Percentiles rank a stretch among this genome's conserved stretches.
Conservation (phyloP, 2,888 invertebrate genomes). For the Mesorhabditis belari region DNA sequence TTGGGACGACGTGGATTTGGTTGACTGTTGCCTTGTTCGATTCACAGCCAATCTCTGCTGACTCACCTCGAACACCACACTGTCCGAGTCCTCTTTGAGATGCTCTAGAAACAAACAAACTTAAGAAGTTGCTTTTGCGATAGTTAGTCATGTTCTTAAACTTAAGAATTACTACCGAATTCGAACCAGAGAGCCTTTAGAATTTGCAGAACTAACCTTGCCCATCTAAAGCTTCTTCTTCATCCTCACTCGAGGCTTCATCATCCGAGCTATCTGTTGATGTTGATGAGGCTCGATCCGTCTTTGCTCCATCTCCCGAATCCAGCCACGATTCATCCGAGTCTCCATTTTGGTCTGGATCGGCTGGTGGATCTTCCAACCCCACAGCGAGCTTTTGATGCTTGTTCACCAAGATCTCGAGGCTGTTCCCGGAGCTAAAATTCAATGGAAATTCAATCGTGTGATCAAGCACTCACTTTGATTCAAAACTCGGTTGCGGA, state of each 20-base stretch:
- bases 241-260: too few relatives aligned
- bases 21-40: constrained; percentile 13
- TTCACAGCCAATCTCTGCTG: constrained; percentile 7
- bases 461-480: not conserved
- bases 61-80: not conserved
- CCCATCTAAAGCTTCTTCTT: too few relatives aligned
- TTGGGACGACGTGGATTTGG: not conserved
- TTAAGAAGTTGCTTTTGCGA: too few relatives aligned
- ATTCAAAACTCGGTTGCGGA: not conserved
- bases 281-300: not conserved
- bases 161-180: too few relatives aligned
- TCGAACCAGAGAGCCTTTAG: not conserved
- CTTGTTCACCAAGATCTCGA: not conserved
- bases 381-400: not conserved
- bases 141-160: too few relatives aligned
- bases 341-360: not conserved
- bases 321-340: not conserved
- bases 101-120: not conserved
- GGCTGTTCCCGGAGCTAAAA: not conserved
- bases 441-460: not conserved
- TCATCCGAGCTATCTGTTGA: not conserved
- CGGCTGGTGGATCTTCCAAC: not conserved
- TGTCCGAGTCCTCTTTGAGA: not conserved
- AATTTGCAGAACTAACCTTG: not conserved
- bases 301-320: not conserved